Conservation (phyloP, 1,140 invertebrate species). For the Cotesia glomerata region DNA sequence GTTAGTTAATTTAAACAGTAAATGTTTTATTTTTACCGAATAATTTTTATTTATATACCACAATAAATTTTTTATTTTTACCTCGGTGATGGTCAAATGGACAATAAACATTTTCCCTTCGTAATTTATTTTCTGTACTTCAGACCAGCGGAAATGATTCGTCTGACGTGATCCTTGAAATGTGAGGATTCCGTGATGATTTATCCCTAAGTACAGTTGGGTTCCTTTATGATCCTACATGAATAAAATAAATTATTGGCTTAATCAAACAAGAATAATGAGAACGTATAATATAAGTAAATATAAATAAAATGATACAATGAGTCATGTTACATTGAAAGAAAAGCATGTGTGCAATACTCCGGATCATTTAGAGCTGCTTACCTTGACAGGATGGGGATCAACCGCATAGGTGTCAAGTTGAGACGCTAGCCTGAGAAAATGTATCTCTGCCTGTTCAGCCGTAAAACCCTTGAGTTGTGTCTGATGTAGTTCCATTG, state of each 20-base stretch:
- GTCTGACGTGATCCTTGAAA: constrained; percentile 92
- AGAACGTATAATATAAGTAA: too few relatives aligned
- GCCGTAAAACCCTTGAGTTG: constrained; percentile 75
- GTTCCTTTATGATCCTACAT: constrained; percentile 86
- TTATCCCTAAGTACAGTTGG: constrained; percentile 93
- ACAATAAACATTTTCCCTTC: constrained; percentile 99
- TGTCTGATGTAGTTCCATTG: constrained; percentile 87
- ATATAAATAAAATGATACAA: not conserved
- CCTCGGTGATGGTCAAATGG: constrained; percentile 79
- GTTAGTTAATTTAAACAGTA: not conserved
- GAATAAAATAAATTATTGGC: not conserved
- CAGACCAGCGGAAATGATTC: constrained; percentile 94
- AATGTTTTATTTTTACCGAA: too few relatives aligned
- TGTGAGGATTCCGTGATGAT: constrained; percentile 91
- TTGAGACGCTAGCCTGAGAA: constrained; percentile 85
- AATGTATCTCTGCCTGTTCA: constrained; percentile 80
- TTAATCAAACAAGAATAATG: too few relatives aligned
- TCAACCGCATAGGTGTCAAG: constrained; percentile 97
- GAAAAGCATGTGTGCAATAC: not conserved
- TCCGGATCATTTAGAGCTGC: not conserved
- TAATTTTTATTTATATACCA: not conserved
- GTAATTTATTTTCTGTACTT: constrained; percentile 95
- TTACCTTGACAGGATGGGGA: constrained; percentile 96
- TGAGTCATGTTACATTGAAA: not conserved
- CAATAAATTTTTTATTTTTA: constrained; percentile 45